A percentile compares a stretch with the other conserved stretches of the same genome.
phyloP scores from a whole-genome alignment of 2,113 vertebrate species.

The Axis porcinus region DNA sequence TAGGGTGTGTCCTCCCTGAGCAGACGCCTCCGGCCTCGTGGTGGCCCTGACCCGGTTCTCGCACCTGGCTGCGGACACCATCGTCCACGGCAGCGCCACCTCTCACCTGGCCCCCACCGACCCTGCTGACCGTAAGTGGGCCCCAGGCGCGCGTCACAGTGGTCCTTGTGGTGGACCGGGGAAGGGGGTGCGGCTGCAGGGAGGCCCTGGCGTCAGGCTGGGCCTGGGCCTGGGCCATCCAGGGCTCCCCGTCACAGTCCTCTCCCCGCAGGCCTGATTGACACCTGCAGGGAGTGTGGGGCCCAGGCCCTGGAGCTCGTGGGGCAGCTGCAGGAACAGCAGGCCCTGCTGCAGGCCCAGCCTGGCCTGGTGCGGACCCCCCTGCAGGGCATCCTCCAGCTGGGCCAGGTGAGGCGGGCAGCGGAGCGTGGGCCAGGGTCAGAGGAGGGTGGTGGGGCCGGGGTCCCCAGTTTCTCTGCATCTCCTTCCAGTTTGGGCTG shows the following conservation, averaged over 20 bases:
- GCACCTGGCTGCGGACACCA: slow-evolving; percentile 90
- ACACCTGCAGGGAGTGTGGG: slow-evolving; percentile 89
- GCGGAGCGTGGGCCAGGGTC: fast-evolving
- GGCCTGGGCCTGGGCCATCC: fast-evolving
- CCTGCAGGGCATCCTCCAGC: slow-evolving; percentile 84
- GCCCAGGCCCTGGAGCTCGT: slow-evolving; percentile 84
- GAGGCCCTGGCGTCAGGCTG: fast-evolving
- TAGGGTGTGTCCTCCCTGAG: fast-evolving
- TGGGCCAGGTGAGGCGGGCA: slow-evolving; percentile 86
- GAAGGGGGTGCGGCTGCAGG: neutral
- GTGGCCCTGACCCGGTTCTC: slow-evolving; percentile 91
- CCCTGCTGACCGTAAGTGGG: slow-evolving; percentile 91
- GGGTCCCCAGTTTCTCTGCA: fast-evolving
- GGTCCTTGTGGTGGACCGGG: neutral
- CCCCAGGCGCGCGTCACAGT: fast-evolving
- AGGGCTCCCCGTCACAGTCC: neutral
- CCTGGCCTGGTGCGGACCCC: slow-evolving; percentile 76
- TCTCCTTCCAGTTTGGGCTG: neutral
- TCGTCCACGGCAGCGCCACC: slow-evolving; percentile 90
- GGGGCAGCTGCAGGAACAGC: slow-evolving; percentile 85
- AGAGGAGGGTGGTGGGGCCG: fast-evolving
- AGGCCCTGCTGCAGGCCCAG: slow-evolving; percentile 80
- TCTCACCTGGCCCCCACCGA: slow-evolving; percentile 93
- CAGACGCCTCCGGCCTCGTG: slow-evolving; percentile 90
- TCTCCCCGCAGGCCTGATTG: slow-evolving; percentile 82